Evolutionary conservation across 2,797 vertebrate genomes (phyloP), one percentile per base, ranked within the genome.

Genomic region (Coreius guichenoti): DNA sequence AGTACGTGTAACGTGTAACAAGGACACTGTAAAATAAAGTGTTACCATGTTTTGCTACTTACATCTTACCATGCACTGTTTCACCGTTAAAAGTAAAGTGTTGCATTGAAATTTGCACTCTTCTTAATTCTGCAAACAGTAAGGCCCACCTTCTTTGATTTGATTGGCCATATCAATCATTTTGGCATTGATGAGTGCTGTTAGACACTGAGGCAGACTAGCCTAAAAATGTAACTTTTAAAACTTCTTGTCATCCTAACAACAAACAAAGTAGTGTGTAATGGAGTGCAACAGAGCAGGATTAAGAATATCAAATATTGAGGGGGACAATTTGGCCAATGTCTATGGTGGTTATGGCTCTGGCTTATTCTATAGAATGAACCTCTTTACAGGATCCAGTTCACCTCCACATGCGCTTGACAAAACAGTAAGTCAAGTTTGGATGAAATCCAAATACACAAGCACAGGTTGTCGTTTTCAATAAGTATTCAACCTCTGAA

Each of bases 401-500:
- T 36, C 23, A 54, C 16, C 49, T 75, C 45, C 17, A 65, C 17
- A 14, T 39, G 29, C 26, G 45, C 31, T 65, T 39, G 58, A 61
- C 39, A 82, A 47, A 43, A 63, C 19, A 63, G 14, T 51, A 21
- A 43, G 65, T 73, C 51, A 82, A 61, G 51, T 83, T 61, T 75
- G 29, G 29, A 39, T 75, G 29, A 75, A 75, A 74, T 39, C 58
- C 58, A 49, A 76, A 76, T 14, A 39, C 23, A 26, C 49, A n/a
- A 83, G 16, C 77, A 29, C n/a, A 31, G 17, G 39, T 13, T 72
- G 12, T 21, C 5, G 16, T 33, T 43, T 65, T 63, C 36, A 29
- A 17, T 31, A 84, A 78, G 47, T 67, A 86, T 65, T 31, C 8
- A 23, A 58, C 72, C 72, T 80, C 47, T 73, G 70, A 80, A 82